A percentile compares a stretch with the other conserved stretches of the same genome.
Evolutionary conservation across 2,888 invertebrate genomes (phyloP).

Genomic region (Timandra comae): DNA sequence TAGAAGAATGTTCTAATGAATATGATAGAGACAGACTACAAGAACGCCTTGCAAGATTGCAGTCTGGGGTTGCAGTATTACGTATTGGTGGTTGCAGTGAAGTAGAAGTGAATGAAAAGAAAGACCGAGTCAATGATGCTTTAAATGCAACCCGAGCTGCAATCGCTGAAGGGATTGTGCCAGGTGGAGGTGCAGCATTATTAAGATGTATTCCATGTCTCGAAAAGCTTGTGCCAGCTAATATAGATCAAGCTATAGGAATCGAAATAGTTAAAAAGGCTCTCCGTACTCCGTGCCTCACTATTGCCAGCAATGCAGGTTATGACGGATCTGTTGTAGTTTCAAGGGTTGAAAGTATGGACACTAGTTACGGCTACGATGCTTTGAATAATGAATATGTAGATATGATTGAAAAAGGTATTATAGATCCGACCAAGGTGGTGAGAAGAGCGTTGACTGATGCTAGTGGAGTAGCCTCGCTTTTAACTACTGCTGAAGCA

Average conservation of each 20-base stretch:
- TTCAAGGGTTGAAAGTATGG: constrained; percentile 88
- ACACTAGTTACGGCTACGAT: constrained; percentile 89
- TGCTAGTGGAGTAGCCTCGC: constrained; percentile 64
- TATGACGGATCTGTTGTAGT: constrained; percentile 92
- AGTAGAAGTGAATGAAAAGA: constrained; percentile 96
- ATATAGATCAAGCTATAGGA: constrained; percentile 86
- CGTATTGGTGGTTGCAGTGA: constrained; percentile 91
- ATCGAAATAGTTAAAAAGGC: constrained; percentile 91
- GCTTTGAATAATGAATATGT: constrained; percentile 91
- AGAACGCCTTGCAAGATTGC: constrained; percentile 91
- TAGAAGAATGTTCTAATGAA: constrained; percentile 84
- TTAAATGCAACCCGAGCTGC: constrained; percentile 96
- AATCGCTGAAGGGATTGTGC: constrained; percentile 96
- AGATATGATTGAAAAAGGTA: constrained; percentile 93
- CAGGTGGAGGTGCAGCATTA: constrained; percentile 94
- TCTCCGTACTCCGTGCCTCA: constrained; percentile 89
- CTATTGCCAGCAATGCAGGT: constrained; percentile 94
- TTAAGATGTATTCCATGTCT: constrained; percentile 86
- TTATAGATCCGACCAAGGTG: constrained; percentile 95
- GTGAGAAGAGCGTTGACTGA: constrained; percentile 57
- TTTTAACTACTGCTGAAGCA: constrained; percentile 89
- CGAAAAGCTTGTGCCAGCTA: constrained; percentile 78
- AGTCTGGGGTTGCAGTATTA: constrained; percentile 86
- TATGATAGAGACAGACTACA: constrained; percentile 94
- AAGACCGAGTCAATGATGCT: constrained; percentile 96